Conservation (phyloP, 2,113 vertebrate species). For the Cyprinus carpio region DNA sequence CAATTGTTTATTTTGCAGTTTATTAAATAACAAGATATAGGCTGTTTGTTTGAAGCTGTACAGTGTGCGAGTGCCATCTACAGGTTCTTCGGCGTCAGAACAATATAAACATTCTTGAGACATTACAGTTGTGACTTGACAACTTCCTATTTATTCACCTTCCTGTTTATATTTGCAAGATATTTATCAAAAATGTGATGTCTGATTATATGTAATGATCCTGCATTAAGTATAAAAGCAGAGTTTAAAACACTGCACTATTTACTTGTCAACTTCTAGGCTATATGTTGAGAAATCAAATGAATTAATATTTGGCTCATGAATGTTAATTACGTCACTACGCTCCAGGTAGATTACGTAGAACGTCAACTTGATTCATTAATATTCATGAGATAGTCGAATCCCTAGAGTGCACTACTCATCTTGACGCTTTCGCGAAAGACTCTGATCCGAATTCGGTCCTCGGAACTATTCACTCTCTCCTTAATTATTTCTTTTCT, state of each 20-base stretch:
- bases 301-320: background rate
- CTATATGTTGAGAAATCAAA: background rate
- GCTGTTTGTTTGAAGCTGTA: background rate
- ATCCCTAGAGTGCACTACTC: background rate
- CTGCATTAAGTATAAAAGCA: background rate
- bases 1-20: no score
- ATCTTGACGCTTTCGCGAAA: background rate
- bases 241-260: background rate
- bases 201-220: background rate
- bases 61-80: constrained; percentile 13
- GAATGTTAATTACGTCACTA: background rate
- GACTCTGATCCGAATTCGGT: background rate
- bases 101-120: background rate
- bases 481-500: background rate
- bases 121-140: background rate
- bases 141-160: background rate
- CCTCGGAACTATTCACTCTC: background rate
- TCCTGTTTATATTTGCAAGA: background rate
- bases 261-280: background rate
- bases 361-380: background rate
- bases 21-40: no score
- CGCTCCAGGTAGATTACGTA: background rate
- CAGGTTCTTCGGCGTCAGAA: background rate
- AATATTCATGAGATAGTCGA: background rate
- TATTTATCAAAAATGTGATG: background rate